Base-by-base conservation (phyloP, 2,888 invertebrate species). In the Nipponacmea schrenckii region DNA sequence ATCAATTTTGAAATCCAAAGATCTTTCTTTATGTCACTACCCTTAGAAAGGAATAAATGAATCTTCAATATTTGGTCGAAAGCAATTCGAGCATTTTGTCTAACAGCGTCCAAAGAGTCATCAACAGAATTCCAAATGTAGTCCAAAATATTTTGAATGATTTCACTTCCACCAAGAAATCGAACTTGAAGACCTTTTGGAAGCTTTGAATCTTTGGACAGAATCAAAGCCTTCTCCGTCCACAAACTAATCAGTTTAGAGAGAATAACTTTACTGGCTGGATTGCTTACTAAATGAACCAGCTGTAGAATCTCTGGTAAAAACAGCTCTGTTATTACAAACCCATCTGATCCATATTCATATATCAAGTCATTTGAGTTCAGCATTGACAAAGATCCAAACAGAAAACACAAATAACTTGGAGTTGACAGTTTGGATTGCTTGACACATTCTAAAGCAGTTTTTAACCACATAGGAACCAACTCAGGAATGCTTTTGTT, bases 31-130 rank as follows among this genome's bases (percentile, higher is more conserved):
- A 14, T 39, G 10, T 81, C 75, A 63, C 80, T 80, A 20, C 68
- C 48, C n/a, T 66, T 62, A 26, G 50, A 17, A 8, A 79, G 79
- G 24, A 79, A 63, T 12, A 80, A 68, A 74, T 89, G 88, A 5
- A 86, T 76, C 63, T 80, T 79, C 5, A 89, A 73, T n/a, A 85
- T 76, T 74, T 85, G 84, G 67, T 85, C 84, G 78, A 88, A 88
- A 15, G 86, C 82, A 63, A 83, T 81, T 70, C 82, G 83, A 10
- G 87, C 84, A 71, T 85, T 85, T 69, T 86, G 85, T 27, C 87
- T 74, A 5, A 89, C 78, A 24, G 89, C 89, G 81, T 89, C 89
- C 15, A 87, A 79, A 70, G 85, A 84, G 74, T 88, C 87, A 63
- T 89, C 88, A 86, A 88, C 88, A 20, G 85, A 81, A 39, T 82